Evolutionary conservation across 2,888 invertebrate species (phyloP).

Genomic region (Lampropteryx suffumata): DNA sequence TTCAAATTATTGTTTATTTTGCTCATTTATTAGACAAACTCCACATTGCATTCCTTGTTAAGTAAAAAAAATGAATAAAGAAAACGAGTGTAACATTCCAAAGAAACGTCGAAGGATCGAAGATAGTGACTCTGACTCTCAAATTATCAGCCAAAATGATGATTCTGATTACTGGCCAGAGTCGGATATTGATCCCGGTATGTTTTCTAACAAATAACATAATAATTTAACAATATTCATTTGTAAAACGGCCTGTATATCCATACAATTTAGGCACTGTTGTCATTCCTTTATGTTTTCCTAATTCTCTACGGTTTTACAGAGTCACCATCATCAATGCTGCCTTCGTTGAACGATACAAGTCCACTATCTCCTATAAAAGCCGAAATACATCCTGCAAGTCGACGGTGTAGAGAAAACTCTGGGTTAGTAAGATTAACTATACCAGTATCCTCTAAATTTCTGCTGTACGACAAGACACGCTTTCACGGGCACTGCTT

Average conservation of each 20-base stretch:
- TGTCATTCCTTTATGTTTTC: background rate
- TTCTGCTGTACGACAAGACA: background rate
- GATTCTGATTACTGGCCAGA: slow-evolving; percentile 73
- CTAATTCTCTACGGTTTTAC: slow-evolving; percentile 31
- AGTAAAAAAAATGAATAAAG: slow-evolving; percentile 58
- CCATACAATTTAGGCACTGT: background rate
- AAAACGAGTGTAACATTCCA: slow-evolving; percentile 55
- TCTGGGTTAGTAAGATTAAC: slow-evolving; percentile 67
- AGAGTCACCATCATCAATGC: slow-evolving; percentile 85
- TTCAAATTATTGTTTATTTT: background rate
- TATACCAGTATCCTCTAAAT: too few relatives aligned
- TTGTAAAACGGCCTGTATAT: background rate
- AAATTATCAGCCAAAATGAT: slow-evolving; percentile 52
- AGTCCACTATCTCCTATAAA: slow-evolving; percentile 83
- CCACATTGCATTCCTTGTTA: slow-evolving; percentile 23
- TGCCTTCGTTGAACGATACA: slow-evolving; percentile 81
- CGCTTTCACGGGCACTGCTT: too few relatives aligned
- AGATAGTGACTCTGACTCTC: slow-evolving; percentile 52
- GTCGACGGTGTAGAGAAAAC: slow-evolving; percentile 76
- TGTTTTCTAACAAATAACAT: slow-evolving; percentile 14
- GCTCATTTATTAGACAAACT: slow-evolving; percentile 4
- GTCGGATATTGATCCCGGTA: slow-evolving; percentile 64
- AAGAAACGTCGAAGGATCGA: slow-evolving; percentile 65
- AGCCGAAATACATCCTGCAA: slow-evolving; percentile 76
- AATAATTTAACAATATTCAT: background rate